These are phyloP conservation scores for Tokudaia muenninki DNA, from an alignment of 2,797 vertebrate species.

Conservation along the genomic window DNA sequence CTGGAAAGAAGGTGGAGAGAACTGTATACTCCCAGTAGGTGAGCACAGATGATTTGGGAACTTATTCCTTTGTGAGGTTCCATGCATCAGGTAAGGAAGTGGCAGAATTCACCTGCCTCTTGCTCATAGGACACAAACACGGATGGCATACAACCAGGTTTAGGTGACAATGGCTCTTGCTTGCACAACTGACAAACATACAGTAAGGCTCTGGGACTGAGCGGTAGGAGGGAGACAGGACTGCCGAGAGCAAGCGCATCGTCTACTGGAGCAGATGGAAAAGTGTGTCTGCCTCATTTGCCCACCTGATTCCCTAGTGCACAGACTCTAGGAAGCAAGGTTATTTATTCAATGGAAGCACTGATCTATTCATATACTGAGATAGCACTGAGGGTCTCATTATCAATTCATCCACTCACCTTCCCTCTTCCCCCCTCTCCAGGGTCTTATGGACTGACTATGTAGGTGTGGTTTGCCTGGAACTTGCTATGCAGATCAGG, in stretches of 20 bases:
- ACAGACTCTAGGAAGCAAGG: not conserved
- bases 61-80: not conserved
- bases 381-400: not conserved
- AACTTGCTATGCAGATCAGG: not conserved
- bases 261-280: not conserved
- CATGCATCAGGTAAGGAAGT: not conserved
- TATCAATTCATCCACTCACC: not conserved
- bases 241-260: not conserved
- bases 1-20: not conserved
- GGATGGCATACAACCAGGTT: not conserved
- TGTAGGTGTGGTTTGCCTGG: not conserved
- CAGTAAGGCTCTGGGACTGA: too few species aligned
- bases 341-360: too few species aligned
- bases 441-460: not conserved
- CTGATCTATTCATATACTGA: not conserved
- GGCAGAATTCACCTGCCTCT: not conserved
- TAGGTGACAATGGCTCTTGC: not conserved
- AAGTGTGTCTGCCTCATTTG: rapidly evolving
- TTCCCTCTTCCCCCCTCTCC: too few species aligned
- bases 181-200: not conserved
- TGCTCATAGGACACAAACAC: not conserved
- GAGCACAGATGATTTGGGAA: not conserved
- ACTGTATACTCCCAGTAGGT: not conserved
- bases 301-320: not conserved
- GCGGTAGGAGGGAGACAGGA: not conserved